Evolutionary conservation across 2,113 vertebrate genomes (phyloP), one percentile per base, ranked within the genome.

Genomic region (Takifugu flavidus): DNA sequence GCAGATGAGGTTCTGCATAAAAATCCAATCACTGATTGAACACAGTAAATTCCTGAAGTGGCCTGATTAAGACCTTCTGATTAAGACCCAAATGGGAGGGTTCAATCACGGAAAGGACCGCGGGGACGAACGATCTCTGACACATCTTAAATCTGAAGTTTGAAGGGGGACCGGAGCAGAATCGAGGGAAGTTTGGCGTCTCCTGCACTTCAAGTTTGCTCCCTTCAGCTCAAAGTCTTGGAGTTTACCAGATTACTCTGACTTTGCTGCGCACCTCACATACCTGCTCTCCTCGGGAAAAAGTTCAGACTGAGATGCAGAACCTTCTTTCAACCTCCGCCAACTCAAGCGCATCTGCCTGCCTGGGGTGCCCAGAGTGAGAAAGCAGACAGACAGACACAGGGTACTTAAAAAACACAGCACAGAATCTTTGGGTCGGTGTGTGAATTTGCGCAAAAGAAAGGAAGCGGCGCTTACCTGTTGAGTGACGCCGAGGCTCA

Each of bases 401-500:
- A 53, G 61, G 47, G 61, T 64, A 67, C 45, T 65, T 56, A 72
- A 53, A 53, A 62, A 62, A 67, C n/a, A 31, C 29, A 31, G 29
- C 29, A 31, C n/a, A 47, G 74, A 62, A 71, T 72, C 76, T 89
- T 87, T 88, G 78, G 86, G 76, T 65, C 59, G 52, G 75, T 77
- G 62, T 74, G 67, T 49, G 64, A 68, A 89, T 87, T 88, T 87
- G 85, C 81, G 86, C 84, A 72, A 79, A 70, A 80, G 80, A 67
- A 56, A 83, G 65, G 50, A 62, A 78, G 65, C 46, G 12, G 39
- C 50, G 55, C 86, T 85, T 82, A 91, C 91, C 90, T 90, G 88
- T 88, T 87, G 88, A 87, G 75, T 78, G 78, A 72, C 64, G 61
- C 76, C 62, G 25, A 82, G 79, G 80, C 78, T 84, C 74, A 5